Percentiles rank a stretch among this genome's conserved stretches.
phyloP scores from a whole-genome alignment of 2,888 invertebrate species.

The Orchesellides sinensis region DNA sequence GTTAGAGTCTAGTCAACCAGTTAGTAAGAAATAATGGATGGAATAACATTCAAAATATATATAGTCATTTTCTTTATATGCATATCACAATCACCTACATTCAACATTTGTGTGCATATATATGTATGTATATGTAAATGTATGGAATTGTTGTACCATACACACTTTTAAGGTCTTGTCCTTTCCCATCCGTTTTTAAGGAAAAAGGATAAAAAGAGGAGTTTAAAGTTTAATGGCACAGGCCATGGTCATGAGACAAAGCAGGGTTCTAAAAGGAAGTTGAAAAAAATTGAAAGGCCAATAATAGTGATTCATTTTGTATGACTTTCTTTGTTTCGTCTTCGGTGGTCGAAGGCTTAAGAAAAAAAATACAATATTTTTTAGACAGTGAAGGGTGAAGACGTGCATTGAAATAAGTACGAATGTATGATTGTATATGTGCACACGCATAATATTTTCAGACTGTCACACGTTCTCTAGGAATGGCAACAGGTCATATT shows the following conservation, averaged over 20 bases:
- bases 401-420: background rate
- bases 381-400: background rate
- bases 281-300: constrained; percentile 2
- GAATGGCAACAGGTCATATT: constrained; percentile 45
- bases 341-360: background rate
- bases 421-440: background rate
- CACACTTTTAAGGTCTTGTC: too few relatives aligned
- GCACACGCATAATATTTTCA: too few relatives aligned
- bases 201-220: constrained; percentile 25
- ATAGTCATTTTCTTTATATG: background rate
- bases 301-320: background rate
- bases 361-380: constrained; percentile 7
- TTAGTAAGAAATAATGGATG: constrained; percentile 46
- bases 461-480: constrained; percentile 33
- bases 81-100: background rate
- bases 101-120: too few relatives aligned
- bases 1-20: constrained; percentile 37
- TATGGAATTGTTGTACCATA: too few relatives aligned
- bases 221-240: constrained; percentile 49
- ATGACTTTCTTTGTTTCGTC: constrained; percentile 14
- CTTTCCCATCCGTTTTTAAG: constrained; percentile 3
- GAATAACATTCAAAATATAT: background rate
- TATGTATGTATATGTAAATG: too few relatives aligned
- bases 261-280: constrained; percentile 27
- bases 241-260: constrained; percentile 25